Conservation (phyloP, 2,113 vertebrate genomes). For the Dipodomys ordii region DNA sequence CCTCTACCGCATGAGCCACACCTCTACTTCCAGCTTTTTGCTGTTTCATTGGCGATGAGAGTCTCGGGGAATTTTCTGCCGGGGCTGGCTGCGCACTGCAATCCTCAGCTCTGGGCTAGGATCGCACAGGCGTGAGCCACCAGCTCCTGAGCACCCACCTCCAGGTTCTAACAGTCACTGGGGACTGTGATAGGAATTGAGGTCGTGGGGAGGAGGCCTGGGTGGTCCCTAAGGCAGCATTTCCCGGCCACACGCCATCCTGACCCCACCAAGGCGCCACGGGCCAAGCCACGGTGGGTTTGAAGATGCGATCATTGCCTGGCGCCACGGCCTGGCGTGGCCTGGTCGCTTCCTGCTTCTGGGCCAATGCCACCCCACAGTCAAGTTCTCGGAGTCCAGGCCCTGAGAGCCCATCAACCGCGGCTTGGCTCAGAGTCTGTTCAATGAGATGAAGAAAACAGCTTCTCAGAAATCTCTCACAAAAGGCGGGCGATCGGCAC, state of each 20-base stretch:
- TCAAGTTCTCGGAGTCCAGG: neutral
- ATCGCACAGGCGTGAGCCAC: too few relatives aligned
- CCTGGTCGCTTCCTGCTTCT: neutral
- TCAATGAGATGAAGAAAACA: conserved; percentile 20
- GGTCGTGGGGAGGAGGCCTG: neutral
- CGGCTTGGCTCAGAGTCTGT: neutral
- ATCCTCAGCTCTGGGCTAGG: neutral
- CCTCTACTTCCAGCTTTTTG: too few relatives aligned
- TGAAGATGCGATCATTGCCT: neutral
- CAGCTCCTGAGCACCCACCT: neutral
- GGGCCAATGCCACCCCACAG: neutral
- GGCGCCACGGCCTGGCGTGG: fast-evolving
- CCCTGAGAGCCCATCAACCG: conserved; percentile 56
- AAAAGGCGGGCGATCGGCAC: neutral
- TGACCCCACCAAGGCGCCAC: neutral
- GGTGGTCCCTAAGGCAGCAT: neutral
- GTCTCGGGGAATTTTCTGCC: too few relatives aligned
- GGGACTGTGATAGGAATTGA: neutral
- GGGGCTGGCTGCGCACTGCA: too few relatives aligned
- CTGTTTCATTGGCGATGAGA: too few relatives aligned
- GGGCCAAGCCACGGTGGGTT: neutral
- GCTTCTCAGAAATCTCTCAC: conserved; percentile 51
- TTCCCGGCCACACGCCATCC: neutral
- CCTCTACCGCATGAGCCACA: too few relatives aligned
- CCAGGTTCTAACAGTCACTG: neutral